phyloP scores from a whole-genome alignment of 1,140 invertebrate genomes.

The Venturia canescens region DNA sequence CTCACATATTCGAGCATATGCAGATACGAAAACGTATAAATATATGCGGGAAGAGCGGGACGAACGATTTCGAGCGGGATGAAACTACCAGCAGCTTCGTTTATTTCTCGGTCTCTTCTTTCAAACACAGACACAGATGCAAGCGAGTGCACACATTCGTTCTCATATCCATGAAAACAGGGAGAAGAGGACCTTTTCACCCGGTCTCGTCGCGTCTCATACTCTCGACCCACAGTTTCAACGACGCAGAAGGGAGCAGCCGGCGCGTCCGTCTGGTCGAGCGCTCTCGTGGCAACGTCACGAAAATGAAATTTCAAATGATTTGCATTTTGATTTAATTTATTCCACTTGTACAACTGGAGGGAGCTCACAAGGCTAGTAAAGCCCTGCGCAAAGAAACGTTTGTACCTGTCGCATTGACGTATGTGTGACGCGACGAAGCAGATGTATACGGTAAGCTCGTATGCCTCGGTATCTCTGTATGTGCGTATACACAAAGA shows the following conservation, averaged over 20 bases:
- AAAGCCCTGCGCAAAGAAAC: not conserved
- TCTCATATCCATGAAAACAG: not conserved
- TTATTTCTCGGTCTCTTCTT: constrained; percentile 1
- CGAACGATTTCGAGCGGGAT: not conserved
- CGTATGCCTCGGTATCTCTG: not conserved
- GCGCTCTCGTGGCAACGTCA: not conserved
- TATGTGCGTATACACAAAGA: not conserved
- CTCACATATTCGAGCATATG: not conserved
- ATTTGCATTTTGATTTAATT: constrained; percentile 60
- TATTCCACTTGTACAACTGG: constrained; percentile 48
- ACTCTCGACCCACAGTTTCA: not conserved
- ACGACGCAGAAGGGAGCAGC: not conserved
- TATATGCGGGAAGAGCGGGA: not conserved
- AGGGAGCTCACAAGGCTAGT: not conserved
- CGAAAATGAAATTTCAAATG: constrained; percentile 43
- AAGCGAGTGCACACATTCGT: too few relatives aligned
- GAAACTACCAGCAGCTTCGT: constrained; percentile 10
- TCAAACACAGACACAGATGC: not conserved
- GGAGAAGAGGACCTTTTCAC: too few relatives aligned
- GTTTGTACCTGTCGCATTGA: too few relatives aligned
- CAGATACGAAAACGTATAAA: not conserved
- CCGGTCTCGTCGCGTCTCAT: too few relatives aligned
- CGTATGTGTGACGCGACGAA: too few relatives aligned
- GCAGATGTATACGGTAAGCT: constrained; percentile 6
- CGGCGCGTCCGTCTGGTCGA: constrained; percentile 1